Base-by-base conservation (phyloP, 2,113 vertebrate genomes). In the Calcarius ornatus region DNA sequence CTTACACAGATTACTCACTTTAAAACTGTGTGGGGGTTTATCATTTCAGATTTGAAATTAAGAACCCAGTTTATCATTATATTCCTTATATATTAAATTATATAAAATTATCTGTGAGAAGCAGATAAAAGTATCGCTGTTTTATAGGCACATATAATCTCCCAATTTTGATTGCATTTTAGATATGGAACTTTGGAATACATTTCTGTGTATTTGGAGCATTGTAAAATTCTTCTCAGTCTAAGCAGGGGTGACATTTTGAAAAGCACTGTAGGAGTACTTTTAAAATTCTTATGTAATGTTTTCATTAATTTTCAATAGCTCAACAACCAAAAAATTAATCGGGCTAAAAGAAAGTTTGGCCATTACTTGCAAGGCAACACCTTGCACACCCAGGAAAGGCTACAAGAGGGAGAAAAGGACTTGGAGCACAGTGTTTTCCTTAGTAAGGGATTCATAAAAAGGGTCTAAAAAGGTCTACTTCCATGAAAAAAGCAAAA, bases 1-100 rank as follows among this genome's bases (percentile, higher is more conserved):
- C 5, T 95, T 78, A 77, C 56, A 77, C 25, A 66, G 86, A 91
- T 87, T 94, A 81, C 73, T 95, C 37, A 78, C 70, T 77, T 91
- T 28, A 80, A 38, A 51, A 88, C 64, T 56, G 28, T 68, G 68
- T 25, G 86, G 48, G 47, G 45, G 77, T 91, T 81, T 69, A 57
- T 92, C 61, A 27, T 78, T 61, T 63, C 57, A 76, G 16, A 70
- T 53, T 83, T 86, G 38, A 35, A 94, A 81, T 94, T 86, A 89
- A 96, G 86, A 83, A 53, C 31, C 24, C 35, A 85, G 56, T 14
- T 91, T 88, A 75, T 85, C 73, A 70, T 92, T 85, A 80, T 75
- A 71, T 64, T 77, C 70, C 75, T 51, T 77, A 72, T 45, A 37
- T 28, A 56, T 71, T 90, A 92, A 92, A 83, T 93, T 51, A 66